Conservation (phyloP, 2,888 invertebrate genomes). For the Acanthopleura granulata region DNA sequence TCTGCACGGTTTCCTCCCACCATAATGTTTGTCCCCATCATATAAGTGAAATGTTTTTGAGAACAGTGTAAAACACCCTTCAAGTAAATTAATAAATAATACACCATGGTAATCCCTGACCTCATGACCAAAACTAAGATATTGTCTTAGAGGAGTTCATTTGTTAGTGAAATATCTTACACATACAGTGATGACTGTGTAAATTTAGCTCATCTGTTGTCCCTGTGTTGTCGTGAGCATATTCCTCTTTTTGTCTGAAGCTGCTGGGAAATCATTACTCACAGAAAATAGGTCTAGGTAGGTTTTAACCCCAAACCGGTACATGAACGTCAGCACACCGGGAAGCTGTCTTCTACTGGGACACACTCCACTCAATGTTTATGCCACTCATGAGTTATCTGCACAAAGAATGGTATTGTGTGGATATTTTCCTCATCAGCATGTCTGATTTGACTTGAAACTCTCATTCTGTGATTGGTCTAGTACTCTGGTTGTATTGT, state of each 20-base stretch:
- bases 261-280: slow-evolving; percentile 6
- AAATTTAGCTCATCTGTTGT: not conserved
- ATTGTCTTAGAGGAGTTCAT: no score
- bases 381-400: not conserved
- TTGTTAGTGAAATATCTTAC: not conserved
- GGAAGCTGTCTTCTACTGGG: no score
- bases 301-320: not conserved
- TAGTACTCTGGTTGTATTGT: no score
- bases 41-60: no score
- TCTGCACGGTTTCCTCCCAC: no score
- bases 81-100: no score
- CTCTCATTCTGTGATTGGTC: no score
- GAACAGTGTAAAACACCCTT: no score
- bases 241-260: not conserved
- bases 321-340: not conserved
- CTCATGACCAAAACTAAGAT: no score
- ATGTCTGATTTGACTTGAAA: not conserved
- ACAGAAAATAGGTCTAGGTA: slow-evolving; percentile 4
- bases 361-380: no score
- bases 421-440: not conserved
- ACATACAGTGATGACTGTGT: not conserved
- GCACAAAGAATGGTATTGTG: not conserved
- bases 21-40: no score
- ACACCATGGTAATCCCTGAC: no score
- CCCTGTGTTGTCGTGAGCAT: not conserved